A percentile compares a stretch with the other conserved stretches of the same genome.
Conservation (phyloP, 2,888 invertebrate species). For the Monoplex corrugatus region DNA sequence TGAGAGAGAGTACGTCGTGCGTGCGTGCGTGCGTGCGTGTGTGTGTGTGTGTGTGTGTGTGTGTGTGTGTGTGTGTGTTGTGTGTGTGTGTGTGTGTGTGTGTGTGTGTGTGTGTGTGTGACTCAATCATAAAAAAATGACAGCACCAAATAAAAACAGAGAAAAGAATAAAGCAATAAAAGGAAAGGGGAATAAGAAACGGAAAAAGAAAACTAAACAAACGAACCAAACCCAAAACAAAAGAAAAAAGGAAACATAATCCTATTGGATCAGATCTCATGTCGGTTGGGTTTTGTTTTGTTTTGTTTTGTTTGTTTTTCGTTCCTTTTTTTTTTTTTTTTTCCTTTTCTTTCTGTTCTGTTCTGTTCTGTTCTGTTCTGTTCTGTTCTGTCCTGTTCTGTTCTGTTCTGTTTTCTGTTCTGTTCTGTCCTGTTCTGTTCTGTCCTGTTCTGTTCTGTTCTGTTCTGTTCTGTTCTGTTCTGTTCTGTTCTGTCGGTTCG, state of each 20-base stretch:
- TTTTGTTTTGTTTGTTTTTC: too few species aligned
- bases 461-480: neutral
- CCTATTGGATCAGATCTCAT: too few species aligned
- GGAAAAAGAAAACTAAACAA: too few species aligned
- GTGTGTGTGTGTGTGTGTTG: conserved; percentile 20
- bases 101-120: conserved; percentile 20
- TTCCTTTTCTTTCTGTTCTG: neutral
- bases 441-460: neutral
- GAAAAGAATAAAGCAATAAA: too few species aligned
- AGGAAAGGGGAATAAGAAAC: too few species aligned
- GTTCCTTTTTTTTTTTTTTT: neutral
- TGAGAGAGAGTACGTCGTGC: neutral
- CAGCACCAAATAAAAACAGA: too few species aligned
- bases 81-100: conserved; percentile 25
- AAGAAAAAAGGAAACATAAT: too few species aligned
- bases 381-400: neutral
- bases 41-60: conserved; percentile 16
- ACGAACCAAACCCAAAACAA: too few species aligned
- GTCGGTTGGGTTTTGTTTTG: too few species aligned
- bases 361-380: neutral
- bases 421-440: neutral
- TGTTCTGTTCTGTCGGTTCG: too few species aligned
- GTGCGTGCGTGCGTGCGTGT: neutral
- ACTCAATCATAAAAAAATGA: too few species aligned
- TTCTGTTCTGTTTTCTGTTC: neutral